Base-by-base conservation (phyloP, 35 echinoderm and acorn worm species). In the Apostichopus japonicus region DNA sequence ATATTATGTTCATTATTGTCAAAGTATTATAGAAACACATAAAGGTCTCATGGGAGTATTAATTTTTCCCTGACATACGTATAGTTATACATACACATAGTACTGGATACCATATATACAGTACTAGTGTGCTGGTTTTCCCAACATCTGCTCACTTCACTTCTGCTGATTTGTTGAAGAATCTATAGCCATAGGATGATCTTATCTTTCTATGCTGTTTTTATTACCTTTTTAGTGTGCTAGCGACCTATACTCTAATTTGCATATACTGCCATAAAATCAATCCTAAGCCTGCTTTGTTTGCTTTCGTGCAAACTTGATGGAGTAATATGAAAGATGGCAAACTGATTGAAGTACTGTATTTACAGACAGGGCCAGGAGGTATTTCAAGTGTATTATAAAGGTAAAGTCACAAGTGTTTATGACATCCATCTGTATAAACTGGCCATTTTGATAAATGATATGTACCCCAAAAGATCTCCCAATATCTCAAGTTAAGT, bases 301-400 rank as follows among this genome's bases (percentile, higher is more conserved):
- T 87, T 87, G 86, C 86, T 87, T 87, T 87, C 86, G 86, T 87
- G 86, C 86, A 87, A 87, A 71, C 56, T 58, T 87, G 86, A 7
- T 54, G 63, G 58, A 52, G 79, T 13, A 54, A 52, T 52, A 71
- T 65, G 56, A 56, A 87, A 87, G 86, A 62, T 71, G 24, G 86
- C 58, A 63, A 87, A 87, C 86, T 25, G 23, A 19, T 71, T 87
- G 56, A 87, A 87, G 86, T 87, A 56, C 79, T 25, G 24, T 82
- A 87, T 87, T 87, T 87, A 58, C 58, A 33, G 58, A 87, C 86
- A 87, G 86, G 86, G 86, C 63, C 55, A 61, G 53, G 57, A 62
- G 62, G 86, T 89, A 72, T 89, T 89, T 72, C 86, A 54, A 72
- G 56, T 89, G 61, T 54, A 84, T 84, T 57, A 57, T 84, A 19